These are phyloP conservation scores for Channa argus DNA, from an alignment of 2,113 vertebrate species.

Conservation along the genomic window DNA sequence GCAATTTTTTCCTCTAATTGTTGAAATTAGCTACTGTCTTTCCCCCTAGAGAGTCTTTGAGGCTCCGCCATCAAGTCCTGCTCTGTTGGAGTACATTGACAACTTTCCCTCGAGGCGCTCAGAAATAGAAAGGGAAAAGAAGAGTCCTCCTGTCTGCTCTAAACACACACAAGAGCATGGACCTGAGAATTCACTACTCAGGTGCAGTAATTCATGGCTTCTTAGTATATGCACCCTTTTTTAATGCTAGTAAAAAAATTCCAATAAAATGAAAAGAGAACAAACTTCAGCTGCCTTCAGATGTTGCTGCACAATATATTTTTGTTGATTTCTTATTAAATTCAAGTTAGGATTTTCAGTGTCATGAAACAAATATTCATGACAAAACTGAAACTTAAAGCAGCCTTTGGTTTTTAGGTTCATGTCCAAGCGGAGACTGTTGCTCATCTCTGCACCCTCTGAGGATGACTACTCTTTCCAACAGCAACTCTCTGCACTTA, in stretches of 20 bases:
- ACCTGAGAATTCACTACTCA: constrained; percentile 77
- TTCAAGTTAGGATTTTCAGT: too few species aligned
- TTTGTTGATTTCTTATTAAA: too few species aligned
- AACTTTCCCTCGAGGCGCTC: constrained; percentile 78
- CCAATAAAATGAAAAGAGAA: too few species aligned
- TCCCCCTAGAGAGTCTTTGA: constrained; percentile 76
- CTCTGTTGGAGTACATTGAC: constrained; percentile 80
- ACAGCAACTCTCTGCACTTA: constrained; percentile 82
- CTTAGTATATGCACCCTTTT: too few species aligned
- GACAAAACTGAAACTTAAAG: too few species aligned
- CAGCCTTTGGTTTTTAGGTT: constrained; percentile 68
- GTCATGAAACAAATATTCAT: too few species aligned
- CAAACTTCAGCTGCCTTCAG: too few species aligned
- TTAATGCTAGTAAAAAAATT: too few species aligned
- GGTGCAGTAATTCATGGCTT: constrained; percentile 58
- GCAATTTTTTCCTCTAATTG: too few species aligned
- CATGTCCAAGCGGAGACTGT: constrained; percentile 82
- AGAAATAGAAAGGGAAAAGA: constrained; percentile 78
- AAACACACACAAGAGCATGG: constrained; percentile 33
- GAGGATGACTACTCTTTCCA: constrained; percentile 84
- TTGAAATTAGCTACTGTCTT: constrained; percentile 3
- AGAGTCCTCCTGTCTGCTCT: constrained; percentile 58
- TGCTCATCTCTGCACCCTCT: constrained; percentile 82
- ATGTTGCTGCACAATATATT: too few species aligned
- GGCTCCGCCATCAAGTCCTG: constrained; percentile 71